phyloP scores from a whole-genome alignment of 2,797 vertebrate species.

The Trachops cirrhosus region DNA sequence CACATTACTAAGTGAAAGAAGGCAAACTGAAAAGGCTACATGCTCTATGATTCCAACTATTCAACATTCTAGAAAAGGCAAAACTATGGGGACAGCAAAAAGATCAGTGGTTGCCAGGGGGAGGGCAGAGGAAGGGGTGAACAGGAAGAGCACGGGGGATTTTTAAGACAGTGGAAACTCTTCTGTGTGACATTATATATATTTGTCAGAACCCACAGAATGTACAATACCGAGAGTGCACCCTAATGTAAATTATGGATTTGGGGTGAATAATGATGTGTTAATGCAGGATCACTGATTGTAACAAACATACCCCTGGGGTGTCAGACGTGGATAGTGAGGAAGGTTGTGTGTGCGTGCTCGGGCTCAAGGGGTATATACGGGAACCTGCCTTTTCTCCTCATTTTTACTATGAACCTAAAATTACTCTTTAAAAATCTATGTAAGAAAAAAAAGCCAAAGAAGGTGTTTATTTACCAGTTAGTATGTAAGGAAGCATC shows the following conservation, averaged over 20 bases:
- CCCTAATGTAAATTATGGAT: background rate
- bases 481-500: constrained; percentile 3
- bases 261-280: background rate
- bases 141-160: background rate
- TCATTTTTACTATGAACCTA: background rate
- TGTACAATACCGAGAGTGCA: background rate
- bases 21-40: background rate
- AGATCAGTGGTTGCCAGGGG: background rate
- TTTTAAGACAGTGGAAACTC: background rate
- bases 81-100: background rate
- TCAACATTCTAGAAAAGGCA: background rate
- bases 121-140: background rate
- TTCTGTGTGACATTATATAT: background rate
- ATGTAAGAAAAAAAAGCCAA: background rate
- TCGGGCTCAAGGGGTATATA: background rate
- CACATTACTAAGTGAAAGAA: background rate
- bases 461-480: background rate
- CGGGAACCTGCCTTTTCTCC: background rate
- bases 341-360: background rate
- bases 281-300: background rate
- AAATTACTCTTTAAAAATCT: constrained; percentile 17
- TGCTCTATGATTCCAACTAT: background rate
- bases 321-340: background rate
- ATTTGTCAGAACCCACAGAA: background rate
- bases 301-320: background rate